Evolutionary conservation across 2,113 vertebrate genomes (phyloP), one percentile per base, ranked within the genome.

Genomic region (Hiodon tergisus): DNA sequence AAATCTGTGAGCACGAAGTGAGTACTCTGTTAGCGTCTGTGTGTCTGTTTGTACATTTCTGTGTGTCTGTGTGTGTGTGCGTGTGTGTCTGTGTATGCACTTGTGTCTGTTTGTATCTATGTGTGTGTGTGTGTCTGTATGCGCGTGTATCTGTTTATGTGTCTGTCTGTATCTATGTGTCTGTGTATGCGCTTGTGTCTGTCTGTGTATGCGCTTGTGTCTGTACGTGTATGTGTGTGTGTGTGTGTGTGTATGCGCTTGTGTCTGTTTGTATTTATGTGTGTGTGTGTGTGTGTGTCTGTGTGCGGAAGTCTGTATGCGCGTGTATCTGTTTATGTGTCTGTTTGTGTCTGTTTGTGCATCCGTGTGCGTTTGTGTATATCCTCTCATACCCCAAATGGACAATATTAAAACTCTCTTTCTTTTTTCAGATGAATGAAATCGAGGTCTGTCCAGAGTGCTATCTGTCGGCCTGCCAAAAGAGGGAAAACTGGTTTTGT

Each of bases 401-500:
- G 4, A 47, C 17, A 46, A 46, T 6, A 47, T 17, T 61, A 50
- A 54, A 17, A 53, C 17, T n/a, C 14, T 72, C 2, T 79, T 57
- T 66, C 17, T 65, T 63, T 46, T 83, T 91, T 46, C 90, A 98
- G 97, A 99, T 99, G 96, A 98, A 97, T 87, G 97, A 99, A 90
- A 98, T 99, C 50, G 97, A 98, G 92, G 95, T 99, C 6, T 99
- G 97, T 89, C 97, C 96, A 52, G 97, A 99, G 89, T 99, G 97
- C 88, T 99, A 99, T 81, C 91, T 99, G 85, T 96, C 97, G 86
- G 94, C 97, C 83, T 99, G 97, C 91, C 97, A 99, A 89, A 99
- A 99, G 94, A 91, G 96, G 83, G 97, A 99, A 81, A 98, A 97
- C 91, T 99, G 97, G 97, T 99, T 99, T 92, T 99, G 97, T 88